Conservation (phyloP, 2,888 invertebrate species). For the Pristionchus arcanus region DNA sequence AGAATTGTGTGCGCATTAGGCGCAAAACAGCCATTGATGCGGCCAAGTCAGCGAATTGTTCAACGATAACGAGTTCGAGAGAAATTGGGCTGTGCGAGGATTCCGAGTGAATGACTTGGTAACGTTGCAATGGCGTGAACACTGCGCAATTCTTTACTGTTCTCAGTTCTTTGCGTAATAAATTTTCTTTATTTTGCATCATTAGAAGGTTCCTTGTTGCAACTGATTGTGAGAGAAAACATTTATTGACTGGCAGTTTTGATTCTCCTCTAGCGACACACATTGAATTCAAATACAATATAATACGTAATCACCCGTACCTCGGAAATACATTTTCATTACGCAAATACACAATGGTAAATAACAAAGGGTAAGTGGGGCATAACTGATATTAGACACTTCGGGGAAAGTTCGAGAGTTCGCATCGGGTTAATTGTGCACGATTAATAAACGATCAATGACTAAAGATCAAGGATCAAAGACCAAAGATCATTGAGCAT, state of each 20-base stretch:
- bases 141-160: too few relatives aligned
- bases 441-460: background rate
- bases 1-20: too few relatives aligned
- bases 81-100: too few relatives aligned
- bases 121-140: too few relatives aligned
- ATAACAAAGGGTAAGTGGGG: background rate
- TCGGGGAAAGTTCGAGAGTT: background rate
- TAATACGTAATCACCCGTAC: background rate
- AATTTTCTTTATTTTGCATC: too few relatives aligned
- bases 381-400: background rate
- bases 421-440: background rate
- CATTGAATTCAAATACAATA: background rate
- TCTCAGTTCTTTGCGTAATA: too few relatives aligned
- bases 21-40: too few relatives aligned
- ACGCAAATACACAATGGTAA: background rate
- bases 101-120: too few relatives aligned
- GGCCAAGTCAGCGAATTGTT: too few relatives aligned
- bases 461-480: background rate
- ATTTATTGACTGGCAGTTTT: conserved; percentile 19
- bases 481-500: conserved; percentile 57
- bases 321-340: background rate
- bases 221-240: background rate
- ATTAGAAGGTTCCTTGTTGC: too few relatives aligned
- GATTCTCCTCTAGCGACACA: background rate
- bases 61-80: too few relatives aligned